Evolutionary conservation across 1,140 invertebrate species (phyloP).

Genomic region (Phortica variegata): DNA sequence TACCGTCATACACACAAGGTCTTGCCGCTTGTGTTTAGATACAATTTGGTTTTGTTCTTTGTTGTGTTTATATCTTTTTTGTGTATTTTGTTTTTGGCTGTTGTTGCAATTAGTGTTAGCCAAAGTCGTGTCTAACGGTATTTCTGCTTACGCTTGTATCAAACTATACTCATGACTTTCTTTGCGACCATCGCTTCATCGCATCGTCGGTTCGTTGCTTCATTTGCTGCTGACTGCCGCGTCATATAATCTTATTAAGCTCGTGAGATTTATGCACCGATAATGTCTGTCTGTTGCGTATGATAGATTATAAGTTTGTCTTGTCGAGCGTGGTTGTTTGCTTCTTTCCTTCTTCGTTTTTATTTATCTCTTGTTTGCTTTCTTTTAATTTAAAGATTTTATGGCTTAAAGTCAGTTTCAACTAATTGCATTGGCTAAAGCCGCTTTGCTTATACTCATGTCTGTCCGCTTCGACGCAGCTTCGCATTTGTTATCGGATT

Average conservation of each 20-base stretch:
- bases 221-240: not conserved
- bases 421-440: too few species aligned
- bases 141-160: too few species aligned
- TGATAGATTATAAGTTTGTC: conserved; percentile 36
- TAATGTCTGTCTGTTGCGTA: conserved; percentile 43
- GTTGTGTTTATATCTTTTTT: too few species aligned
- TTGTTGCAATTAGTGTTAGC: conserved; percentile 49
- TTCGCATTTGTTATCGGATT: not conserved
- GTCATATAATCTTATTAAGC: conserved; percentile 35
- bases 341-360: not conserved
- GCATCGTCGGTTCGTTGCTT: conserved; percentile 17
- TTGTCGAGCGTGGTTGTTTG: not conserved
- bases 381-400: too few species aligned
- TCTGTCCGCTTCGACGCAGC: conserved; percentile 1
- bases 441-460: conserved; percentile 7
- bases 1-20: too few species aligned
- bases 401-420: too few species aligned
- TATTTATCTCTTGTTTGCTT: too few species aligned
- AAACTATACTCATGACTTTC: conserved; percentile 18
- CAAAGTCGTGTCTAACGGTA: conserved; percentile 52
- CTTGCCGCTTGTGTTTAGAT: too few species aligned
- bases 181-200: conserved; percentile 20
- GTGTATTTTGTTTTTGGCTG: too few species aligned
- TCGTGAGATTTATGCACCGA: conserved; percentile 44
- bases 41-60: too few species aligned